These are phyloP conservation scores for Anthonomus grandis DNA, from an alignment of 1,140 invertebrate genomes.

Conservation along the genomic window DNA sequence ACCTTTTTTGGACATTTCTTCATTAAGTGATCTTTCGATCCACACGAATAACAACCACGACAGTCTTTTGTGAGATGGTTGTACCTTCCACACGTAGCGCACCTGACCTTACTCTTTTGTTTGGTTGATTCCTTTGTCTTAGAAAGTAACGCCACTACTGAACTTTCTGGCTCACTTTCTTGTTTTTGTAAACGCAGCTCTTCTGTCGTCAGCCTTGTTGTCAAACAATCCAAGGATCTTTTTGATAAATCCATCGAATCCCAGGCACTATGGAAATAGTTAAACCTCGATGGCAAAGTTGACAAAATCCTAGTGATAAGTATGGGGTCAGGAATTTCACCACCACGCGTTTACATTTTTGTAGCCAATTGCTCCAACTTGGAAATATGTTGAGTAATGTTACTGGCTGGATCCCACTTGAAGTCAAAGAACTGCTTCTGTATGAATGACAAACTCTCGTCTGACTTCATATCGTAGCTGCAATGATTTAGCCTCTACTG, in stretches of 20 bases:
- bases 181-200: too few relatives aligned
- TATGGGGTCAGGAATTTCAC: conserved; percentile 33
- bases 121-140: too few relatives aligned
- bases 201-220: conserved; percentile 1
- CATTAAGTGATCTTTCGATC: conserved; percentile 5
- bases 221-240: conserved; percentile 21
- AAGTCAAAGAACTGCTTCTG: conserved; percentile 43
- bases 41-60: too few relatives aligned
- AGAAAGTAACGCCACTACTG: background rate
- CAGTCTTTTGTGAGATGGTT: background rate
- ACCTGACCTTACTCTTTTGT: too few relatives aligned
- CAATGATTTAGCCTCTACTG: conserved; percentile 34
- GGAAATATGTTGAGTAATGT: conserved; percentile 30
- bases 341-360: too few relatives aligned
- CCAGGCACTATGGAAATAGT: conserved; percentile 4
- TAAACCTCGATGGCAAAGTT: conserved; percentile 27
- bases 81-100: conserved; percentile 5
- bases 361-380: conserved; percentile 22
- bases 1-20: background rate
- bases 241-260: too few relatives aligned
- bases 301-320: too few relatives aligned
- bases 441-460: conserved; percentile 41
- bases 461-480: too few relatives aligned
- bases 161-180: background rate
- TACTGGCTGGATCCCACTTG: conserved; percentile 16